phyloP scores from a whole-genome alignment of 2,113 vertebrate genomes.

The Tupaia tana region DNA sequence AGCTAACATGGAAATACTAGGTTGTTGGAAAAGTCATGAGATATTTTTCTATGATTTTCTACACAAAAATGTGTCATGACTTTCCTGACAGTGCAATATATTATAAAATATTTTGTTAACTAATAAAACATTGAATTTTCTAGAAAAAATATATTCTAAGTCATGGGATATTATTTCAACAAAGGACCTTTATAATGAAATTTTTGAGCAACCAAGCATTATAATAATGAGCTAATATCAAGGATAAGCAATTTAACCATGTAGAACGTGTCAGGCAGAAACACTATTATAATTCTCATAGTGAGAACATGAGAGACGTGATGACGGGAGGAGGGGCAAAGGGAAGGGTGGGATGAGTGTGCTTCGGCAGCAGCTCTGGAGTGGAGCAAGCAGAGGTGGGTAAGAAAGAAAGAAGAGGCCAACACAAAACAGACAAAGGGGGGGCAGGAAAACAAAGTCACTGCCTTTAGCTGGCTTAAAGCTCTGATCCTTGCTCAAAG shows the following conservation, averaged over 20 bases:
- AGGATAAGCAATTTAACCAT: background rate
- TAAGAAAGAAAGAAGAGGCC: background rate
- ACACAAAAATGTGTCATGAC: no score
- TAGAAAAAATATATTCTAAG: slow-evolving; percentile 34
- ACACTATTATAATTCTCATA: background rate
- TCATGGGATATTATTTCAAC: slow-evolving; percentile 56
- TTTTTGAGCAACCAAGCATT: slow-evolving; percentile 38
- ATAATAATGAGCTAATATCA: slow-evolving; percentile 23
- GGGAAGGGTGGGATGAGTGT: rapidly evolving
- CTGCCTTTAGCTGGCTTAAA: background rate
- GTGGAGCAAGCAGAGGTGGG: background rate
- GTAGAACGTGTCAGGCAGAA: background rate
- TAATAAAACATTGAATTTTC: slow-evolving; percentile 31
- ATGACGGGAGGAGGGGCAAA: background rate
- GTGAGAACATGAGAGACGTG: background rate
- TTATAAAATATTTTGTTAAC: slow-evolving; percentile 23
- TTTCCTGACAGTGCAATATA: background rate
- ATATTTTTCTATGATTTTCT: no score
- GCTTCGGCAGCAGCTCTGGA: background rate
- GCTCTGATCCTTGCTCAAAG: background rate
- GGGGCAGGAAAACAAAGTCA: background rate
- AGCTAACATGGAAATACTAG: no score
- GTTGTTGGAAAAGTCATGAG: no score
- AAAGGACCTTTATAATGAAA: slow-evolving; percentile 48
- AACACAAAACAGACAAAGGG: background rate